phyloP scores from a whole-genome alignment of 30 jellyfish, hydroid and myxozoan genomes.

The Mastigias papua region DNA sequence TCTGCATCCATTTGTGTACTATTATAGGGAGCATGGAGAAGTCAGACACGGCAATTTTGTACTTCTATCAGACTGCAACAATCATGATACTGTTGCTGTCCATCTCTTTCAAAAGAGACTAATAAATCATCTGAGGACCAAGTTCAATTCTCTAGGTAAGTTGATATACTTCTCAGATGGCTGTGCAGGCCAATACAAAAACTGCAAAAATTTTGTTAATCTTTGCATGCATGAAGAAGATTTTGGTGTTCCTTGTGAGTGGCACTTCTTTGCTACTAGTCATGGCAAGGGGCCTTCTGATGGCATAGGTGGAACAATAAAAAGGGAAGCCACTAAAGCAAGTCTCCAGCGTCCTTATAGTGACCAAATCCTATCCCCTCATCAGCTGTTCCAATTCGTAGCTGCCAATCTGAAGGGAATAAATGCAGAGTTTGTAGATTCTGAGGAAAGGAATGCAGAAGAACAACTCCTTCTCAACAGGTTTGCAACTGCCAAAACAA shows the following conservation, averaged over 20 bases:
- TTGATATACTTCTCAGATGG: constrained; percentile 51
- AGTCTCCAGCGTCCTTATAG: constrained; percentile 35
- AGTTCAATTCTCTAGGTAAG: not conserved
- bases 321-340: constrained; percentile 47
- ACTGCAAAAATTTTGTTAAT: constrained; percentile 18
- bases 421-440: not conserved
- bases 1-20: constrained; percentile 51
- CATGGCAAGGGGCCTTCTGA: constrained; percentile 77
- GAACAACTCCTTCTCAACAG: constrained; percentile 33
- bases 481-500: constrained; percentile 9
- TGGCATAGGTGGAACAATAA: constrained; percentile 74
- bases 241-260: constrained; percentile 39
- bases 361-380: constrained; percentile 16
- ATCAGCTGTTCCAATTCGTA: constrained; percentile 18
- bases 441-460: not conserved
- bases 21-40: not conserved
- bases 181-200: constrained; percentile 57
- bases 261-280: constrained; percentile 68
- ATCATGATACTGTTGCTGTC: constrained; percentile 37
- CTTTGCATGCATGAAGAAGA: constrained; percentile 52
- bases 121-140: not conserved
- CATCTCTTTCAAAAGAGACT: constrained; percentile 10
- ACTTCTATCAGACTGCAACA: constrained; percentile 43
- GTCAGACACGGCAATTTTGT: not conserved
- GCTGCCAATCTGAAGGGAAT: constrained; percentile 1